Percentiles rank a stretch among this genome's conserved stretches.
phyloP scores from a whole-genome alignment of 2,113 vertebrate genomes.

The Parotia lawesii region DNA sequence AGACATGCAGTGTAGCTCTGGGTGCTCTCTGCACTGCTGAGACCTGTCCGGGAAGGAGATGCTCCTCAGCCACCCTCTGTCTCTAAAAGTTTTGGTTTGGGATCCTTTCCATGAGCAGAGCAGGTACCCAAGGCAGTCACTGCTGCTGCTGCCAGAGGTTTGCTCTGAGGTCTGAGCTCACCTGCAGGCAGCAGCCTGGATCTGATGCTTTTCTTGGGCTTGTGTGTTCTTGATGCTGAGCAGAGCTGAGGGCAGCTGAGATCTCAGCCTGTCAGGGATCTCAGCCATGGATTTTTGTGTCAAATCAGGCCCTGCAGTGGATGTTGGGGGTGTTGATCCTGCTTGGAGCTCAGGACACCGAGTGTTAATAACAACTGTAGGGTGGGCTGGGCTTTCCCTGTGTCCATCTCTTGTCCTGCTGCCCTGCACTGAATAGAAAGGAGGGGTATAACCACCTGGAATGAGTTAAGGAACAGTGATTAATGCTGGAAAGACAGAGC shows the following conservation, averaged over 20 bases:
- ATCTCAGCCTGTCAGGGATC: not conserved
- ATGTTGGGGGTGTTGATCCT: not conserved
- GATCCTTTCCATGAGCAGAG: not conserved
- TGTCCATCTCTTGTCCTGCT: not conserved
- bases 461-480: not conserved
- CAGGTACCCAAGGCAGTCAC: not conserved
- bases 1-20: rapidly evolving
- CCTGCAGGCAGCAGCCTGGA: not conserved
- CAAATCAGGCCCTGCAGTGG: not conserved
- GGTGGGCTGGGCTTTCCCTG: not conserved
- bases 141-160: not conserved
- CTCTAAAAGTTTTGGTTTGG: not conserved
- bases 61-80: not conserved
- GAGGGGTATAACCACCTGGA: not conserved
- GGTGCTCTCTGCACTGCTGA: not conserved
- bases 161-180: not conserved
- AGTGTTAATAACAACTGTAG: not conserved
- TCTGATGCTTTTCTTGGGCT: not conserved
- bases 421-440: not conserved
- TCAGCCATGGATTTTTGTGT: not conserved
- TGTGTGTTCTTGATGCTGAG: not conserved
- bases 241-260: not conserved
- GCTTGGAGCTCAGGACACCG: rapidly evolving
- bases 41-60: not conserved
- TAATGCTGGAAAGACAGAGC: not conserved